phyloP scores from a whole-genome alignment of 2,113 vertebrate genomes.

The Camelus dromedarius region DNA sequence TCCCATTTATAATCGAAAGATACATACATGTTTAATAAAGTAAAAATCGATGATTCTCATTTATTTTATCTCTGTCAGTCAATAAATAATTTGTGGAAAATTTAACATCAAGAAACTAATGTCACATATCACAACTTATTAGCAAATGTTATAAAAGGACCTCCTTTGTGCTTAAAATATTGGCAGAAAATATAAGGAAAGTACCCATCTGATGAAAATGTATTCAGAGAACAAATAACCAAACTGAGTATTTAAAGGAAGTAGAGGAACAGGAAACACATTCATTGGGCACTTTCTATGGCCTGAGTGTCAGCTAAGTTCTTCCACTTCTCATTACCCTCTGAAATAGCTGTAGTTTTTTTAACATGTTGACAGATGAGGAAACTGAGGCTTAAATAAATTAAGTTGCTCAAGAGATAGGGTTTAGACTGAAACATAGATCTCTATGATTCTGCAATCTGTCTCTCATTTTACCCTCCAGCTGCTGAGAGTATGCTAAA shows the following conservation, averaged over 20 bases:
- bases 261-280: not conserved
- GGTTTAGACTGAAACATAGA: not conserved
- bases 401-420: not conserved
- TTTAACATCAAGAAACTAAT: constrained; percentile 57
- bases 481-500: not conserved
- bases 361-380: not conserved
- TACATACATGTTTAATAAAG: constrained; percentile 11
- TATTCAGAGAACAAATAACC: not conserved
- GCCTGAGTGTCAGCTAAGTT: not conserved
- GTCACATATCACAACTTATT: constrained; percentile 32
- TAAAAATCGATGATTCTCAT: constrained; percentile 42
- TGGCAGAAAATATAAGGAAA: not conserved
- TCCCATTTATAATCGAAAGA: constrained; percentile 36
- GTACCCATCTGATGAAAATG: not conserved
- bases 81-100: constrained; percentile 61
- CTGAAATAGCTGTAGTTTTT: not conserved
- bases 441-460: not conserved
- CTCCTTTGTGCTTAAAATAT: not conserved
- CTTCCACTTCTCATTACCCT: not conserved
- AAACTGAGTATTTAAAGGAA: not conserved
- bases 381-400: not conserved
- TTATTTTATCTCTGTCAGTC: constrained; percentile 48
- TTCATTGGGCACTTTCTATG: not conserved
- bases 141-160: not conserved
- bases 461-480: not conserved